A percentile compares a stretch with the other conserved stretches of the same genome.
These are phyloP conservation scores for Gymnoscopelus braueri DNA, from an alignment of 2,797 vertebrate genomes.

Conservation along the genomic window DNA sequence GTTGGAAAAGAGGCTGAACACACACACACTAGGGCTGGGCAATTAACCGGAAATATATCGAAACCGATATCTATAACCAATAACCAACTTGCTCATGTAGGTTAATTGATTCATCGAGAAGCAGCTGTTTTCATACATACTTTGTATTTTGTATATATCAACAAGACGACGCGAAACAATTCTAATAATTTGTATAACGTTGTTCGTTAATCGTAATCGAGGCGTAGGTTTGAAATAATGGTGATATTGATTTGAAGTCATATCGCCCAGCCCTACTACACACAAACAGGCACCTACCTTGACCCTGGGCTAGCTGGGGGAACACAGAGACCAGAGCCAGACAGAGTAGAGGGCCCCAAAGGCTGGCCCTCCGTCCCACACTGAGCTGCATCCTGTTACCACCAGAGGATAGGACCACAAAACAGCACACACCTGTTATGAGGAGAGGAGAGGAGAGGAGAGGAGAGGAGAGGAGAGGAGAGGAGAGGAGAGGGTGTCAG, in stretches of 20 bases:
- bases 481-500: background rate
- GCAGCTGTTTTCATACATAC: no score
- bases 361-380: slow-evolving; percentile 54
- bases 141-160: no score
- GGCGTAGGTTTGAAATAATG: no score
- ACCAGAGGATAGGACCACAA: slow-evolving; percentile 47
- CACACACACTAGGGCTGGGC: background rate
- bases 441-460: background rate
- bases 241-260: no score
- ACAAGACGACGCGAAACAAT: no score
- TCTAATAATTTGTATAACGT: no score
- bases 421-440: slow-evolving; percentile 47
- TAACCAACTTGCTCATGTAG: no score
- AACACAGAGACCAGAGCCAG: slow-evolving; percentile 67
- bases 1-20: slow-evolving; percentile 8
- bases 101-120: no score
- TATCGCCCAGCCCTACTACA: no score
- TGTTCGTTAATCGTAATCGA: no score
- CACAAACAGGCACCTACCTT: slow-evolving; percentile 81
- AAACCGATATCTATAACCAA: no score
- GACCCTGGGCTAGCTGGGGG: slow-evolving; percentile 73
- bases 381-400: slow-evolving; percentile 70
- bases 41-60: no score
- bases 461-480: background rate
- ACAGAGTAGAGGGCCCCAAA: slow-evolving; percentile 70